Conservation (phyloP, 2,797 vertebrate genomes). For the Iguana delicatissima region DNA sequence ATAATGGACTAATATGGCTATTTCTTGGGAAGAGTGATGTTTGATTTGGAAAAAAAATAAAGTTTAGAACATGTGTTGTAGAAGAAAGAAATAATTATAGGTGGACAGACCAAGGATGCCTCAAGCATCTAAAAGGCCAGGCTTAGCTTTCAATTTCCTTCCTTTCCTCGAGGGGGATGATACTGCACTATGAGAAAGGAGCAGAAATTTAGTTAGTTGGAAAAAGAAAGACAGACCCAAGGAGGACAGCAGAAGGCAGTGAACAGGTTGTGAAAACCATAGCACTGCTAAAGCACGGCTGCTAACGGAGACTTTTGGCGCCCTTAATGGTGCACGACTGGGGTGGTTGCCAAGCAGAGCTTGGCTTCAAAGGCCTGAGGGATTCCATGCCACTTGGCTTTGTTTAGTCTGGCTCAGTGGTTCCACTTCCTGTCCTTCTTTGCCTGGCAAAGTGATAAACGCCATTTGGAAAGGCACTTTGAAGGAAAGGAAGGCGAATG, state of each 20-base stretch:
- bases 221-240: neutral
- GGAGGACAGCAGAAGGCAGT: neutral
- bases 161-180: neutral
- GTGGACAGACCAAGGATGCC: neutral
- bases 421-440: no score
- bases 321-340: neutral
- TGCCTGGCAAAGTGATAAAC: neutral
- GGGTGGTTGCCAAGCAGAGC: neutral
- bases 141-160: neutral
- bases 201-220: neutral
- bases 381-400: neutral
- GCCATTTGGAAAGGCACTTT: neutral
- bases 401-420: neutral
- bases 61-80: neutral
- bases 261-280: neutral
- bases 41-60: no score
- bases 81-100: neutral
- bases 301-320: neutral
- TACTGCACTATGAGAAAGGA: neutral
- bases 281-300: neutral
- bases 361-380: neutral
- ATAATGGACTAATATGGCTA: no score
- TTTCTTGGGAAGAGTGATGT: no score
- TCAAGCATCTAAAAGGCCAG: neutral
- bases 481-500: neutral